Percentiles rank a stretch among this genome's conserved stretches.
These are phyloP conservation scores for Aphis craccivora DNA, from an alignment of 1,140 invertebrate species.

Conservation along the genomic window DNA sequence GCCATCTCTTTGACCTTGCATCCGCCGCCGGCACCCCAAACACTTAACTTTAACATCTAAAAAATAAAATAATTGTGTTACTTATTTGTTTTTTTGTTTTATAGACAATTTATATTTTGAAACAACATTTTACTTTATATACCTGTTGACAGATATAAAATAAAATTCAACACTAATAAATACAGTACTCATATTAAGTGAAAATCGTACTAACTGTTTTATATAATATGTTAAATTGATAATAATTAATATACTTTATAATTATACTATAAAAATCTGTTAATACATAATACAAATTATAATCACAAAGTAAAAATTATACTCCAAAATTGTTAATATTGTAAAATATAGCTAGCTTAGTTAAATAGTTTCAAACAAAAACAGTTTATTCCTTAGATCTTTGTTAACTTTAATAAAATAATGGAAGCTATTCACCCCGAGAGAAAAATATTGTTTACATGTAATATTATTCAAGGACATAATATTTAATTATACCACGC, in stretches of 20 bases:
- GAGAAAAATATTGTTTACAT: neutral
- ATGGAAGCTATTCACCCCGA: neutral
- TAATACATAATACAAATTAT: too few species aligned
- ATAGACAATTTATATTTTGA: neutral
- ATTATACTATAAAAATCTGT: too few species aligned
- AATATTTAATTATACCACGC: neutral
- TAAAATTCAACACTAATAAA: neutral
- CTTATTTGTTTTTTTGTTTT: neutral
- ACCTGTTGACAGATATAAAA: neutral
- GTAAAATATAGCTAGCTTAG: neutral
- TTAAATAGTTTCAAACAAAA: neutral
- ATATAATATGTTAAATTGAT: too few species aligned
- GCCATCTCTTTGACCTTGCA: constrained; percentile 50
- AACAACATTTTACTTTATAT: neutral
- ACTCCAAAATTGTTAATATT: too few species aligned
- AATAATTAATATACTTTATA: neutral
- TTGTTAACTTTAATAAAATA: neutral
- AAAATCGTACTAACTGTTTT: neutral
- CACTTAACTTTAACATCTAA: constrained; percentile 37
- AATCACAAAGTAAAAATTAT: too few species aligned
- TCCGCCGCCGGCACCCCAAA: constrained; percentile 35
- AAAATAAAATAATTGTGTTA: neutral
- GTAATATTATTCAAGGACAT: too few species aligned
- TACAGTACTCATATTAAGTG: neutral
- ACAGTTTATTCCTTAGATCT: neutral